Evolutionary conservation across 2,113 vertebrate species (phyloP).

Genomic region (Amblyopsis rosae): DNA sequence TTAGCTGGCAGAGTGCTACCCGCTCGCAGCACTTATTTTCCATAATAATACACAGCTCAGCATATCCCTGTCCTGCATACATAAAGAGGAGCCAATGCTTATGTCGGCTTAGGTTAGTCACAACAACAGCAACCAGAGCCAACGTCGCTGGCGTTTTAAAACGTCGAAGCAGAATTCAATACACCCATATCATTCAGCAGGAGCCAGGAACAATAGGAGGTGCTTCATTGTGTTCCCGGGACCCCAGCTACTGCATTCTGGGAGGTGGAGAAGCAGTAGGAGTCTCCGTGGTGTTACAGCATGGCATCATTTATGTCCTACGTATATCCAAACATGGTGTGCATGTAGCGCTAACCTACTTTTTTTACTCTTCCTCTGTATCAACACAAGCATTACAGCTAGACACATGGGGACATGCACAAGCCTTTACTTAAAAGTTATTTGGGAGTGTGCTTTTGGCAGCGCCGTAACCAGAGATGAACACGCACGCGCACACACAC

Average conservation of each 20-base stretch:
- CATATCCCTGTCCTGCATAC: constrained; percentile 55
- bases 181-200: constrained; percentile 25
- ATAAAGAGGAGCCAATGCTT: constrained; percentile 44
- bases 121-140: constrained; percentile 16
- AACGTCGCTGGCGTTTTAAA: neutral
- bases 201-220: constrained; percentile 22
- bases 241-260: constrained; percentile 30
- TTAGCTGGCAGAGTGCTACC: constrained; percentile 53
- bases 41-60: constrained; percentile 72
- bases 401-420: constrained; percentile 23
- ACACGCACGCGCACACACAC: constrained; percentile 19
- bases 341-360: constrained; percentile 51
- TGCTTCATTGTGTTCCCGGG: constrained; percentile 17
- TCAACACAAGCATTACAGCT: constrained; percentile 18
- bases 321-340: constrained; percentile 28
- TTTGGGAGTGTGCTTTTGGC: constrained; percentile 33
- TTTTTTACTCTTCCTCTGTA: constrained; percentile 34
- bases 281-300: constrained; percentile 13
- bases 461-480: neutral
- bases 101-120: constrained; percentile 49
- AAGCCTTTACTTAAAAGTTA: constrained; percentile 31
- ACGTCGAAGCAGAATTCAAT: constrained; percentile 21
- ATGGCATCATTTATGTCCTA: constrained; percentile 36
- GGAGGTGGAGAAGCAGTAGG: constrained; percentile 18
- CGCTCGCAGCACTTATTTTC: constrained; percentile 58